These are phyloP conservation scores for Euphysa ruthae DNA, from an alignment of 30 jellyfish, hydroid and myxozoan species.

Conservation along the genomic window DNA sequence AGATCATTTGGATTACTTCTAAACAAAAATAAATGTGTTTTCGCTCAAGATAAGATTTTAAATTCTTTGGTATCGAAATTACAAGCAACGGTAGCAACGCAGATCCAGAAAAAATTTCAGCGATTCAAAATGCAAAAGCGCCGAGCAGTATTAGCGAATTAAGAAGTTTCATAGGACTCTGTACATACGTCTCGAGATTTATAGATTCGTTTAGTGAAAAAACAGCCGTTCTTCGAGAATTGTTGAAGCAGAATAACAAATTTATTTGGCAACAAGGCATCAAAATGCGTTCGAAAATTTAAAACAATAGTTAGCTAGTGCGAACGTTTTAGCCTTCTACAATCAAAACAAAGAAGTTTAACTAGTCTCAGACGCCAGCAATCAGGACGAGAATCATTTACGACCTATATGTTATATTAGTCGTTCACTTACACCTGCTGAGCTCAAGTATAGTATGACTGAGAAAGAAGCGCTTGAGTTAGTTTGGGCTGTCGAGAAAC, in stretches of 20 bases:
- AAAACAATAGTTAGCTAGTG: neutral
- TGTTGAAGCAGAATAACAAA: neutral
- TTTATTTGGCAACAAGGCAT: constrained; percentile 3
- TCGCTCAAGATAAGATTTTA: constrained; percentile 9
- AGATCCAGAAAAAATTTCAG: constrained; percentile 20
- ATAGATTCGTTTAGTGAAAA: neutral
- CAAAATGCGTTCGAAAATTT: neutral
- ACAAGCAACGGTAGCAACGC: neutral
- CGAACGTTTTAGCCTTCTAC: neutral
- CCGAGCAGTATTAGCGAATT: constrained; percentile 22
- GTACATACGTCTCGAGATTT: constrained; percentile 22
- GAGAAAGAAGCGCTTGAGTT: constrained; percentile 26
- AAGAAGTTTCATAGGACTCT: constrained; percentile 9
- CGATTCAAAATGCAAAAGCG: constrained; percentile 17
- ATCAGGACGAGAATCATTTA: neutral
- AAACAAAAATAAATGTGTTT: constrained; percentile 8
- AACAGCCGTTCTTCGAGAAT: constrained; percentile 15
- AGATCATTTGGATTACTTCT: too few relatives aligned
- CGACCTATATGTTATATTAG: constrained; percentile 14
- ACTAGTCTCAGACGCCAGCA: constrained; percentile 22
- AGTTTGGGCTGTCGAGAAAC: constrained; percentile 6
- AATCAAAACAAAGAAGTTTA: neutral
- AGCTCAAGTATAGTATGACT: constrained; percentile 7
- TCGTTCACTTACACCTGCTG: constrained; percentile 13
- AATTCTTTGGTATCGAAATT: neutral